These are phyloP conservation scores for Cryptoblepharus egeriae DNA, from an alignment of 2,797 vertebrate genomes.

Conservation along the genomic window DNA sequence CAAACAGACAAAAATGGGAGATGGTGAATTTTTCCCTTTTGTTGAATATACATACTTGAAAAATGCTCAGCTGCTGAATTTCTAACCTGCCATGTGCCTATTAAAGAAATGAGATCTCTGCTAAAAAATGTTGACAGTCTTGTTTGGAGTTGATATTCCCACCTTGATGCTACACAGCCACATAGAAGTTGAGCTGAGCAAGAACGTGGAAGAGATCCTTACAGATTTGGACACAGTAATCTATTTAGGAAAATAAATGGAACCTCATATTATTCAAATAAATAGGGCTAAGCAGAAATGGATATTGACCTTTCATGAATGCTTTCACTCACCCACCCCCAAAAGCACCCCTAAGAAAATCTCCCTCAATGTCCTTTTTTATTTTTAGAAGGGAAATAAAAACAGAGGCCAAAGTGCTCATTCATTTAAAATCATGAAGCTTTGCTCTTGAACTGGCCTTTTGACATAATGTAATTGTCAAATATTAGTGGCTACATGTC, in stretches of 20 bases:
- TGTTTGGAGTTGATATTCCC: not conserved
- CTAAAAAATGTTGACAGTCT: not conserved
- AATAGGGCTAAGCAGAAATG: not conserved
- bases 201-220: not conserved
- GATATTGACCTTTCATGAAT: not conserved
- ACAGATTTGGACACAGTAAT: not conserved
- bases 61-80: not conserved
- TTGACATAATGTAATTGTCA: not conserved
- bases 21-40: not conserved
- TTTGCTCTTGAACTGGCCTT: not conserved
- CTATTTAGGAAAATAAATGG: not conserved
- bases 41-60: not conserved
- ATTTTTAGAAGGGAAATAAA: too few relatives aligned
- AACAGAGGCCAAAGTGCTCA: too few relatives aligned
- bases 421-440: not conserved
- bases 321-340: not conserved
- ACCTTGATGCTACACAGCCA: not conserved
- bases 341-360: not conserved
- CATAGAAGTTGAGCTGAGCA: too few relatives aligned
- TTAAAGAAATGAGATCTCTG: not conserved
- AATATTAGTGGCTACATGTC: not conserved
- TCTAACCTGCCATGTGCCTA: not conserved
- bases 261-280: not conserved
- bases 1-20: not conserved
- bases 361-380: too few relatives aligned